A percentile compares a stretch with the other conserved stretches of the same genome.
Conservation (phyloP, 1,140 invertebrate genomes). For the Trinorchestia longiramus region DNA sequence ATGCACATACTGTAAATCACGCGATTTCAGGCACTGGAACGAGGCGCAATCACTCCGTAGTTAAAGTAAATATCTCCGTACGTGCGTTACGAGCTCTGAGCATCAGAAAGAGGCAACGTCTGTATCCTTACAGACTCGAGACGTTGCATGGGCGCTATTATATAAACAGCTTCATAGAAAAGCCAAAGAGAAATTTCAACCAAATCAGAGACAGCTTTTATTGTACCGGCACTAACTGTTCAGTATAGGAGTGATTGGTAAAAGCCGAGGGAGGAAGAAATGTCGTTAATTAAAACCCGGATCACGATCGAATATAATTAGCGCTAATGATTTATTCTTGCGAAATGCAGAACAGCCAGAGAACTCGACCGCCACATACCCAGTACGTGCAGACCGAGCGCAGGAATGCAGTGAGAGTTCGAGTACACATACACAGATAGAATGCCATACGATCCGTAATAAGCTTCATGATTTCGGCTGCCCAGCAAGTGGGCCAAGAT, state of each 20-base stretch:
- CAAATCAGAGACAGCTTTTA: neutral
- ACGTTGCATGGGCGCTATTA: neutral
- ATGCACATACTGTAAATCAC: neutral
- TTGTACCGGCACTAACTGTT: neutral
- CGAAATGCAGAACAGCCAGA: neutral
- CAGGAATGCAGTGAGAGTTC: neutral
- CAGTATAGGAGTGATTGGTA: neutral
- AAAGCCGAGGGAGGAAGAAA: neutral
- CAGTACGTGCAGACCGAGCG: neutral
- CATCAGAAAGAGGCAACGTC: neutral
- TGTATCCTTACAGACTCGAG: neutral
- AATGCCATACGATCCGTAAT: neutral
- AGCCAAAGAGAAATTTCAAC: neutral
- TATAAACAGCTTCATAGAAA: neutral
- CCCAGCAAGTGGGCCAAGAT: neutral
- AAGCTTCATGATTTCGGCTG: neutral
- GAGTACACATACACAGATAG: neutral
- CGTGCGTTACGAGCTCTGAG: conserved; percentile 7
- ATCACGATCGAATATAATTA: neutral
- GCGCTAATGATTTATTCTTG: neutral
- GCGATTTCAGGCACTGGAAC: neutral
- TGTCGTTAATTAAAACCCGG: neutral
- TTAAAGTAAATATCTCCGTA: neutral
- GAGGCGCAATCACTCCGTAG: neutral
- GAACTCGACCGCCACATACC: neutral